Base-by-base conservation (phyloP, 1,140 invertebrate species). In the Neodiprion virginianus region DNA sequence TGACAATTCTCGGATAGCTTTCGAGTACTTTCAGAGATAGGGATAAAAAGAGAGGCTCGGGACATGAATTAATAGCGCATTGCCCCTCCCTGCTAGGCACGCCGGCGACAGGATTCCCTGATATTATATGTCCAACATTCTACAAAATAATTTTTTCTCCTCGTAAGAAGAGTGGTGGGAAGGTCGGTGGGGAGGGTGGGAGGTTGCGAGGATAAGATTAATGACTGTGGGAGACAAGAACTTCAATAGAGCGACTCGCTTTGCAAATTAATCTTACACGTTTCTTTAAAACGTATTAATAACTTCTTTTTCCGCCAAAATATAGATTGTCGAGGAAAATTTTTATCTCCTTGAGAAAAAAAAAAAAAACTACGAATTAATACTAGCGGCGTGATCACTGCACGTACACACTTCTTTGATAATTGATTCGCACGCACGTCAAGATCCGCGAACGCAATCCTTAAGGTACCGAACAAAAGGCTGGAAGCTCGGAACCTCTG, bases 251-350 rank as follows among this genome's bases (percentile, higher is more conserved):
- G 81, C 78, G 80, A 83, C 79, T 83, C 82, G 81, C 81, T 84
- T 84, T 82, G 82, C 83, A 83, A 83, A 84, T 84, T 84, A 84
- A 84, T 84, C 83, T 84, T 83, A 80, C 80, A 79, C 79, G 80
- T 83, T 84, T 84, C 83, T 83, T 84, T 83, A 83, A 83, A 83
- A 79, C 81, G 79, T 81, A 83, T 84, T 84, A 82, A 83, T 82
- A 84, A 84, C 75, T 76, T 79, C 81, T 84, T 82, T 81, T 79
- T 72, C 73, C 10, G 72, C 28, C 28, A 5, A 40, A 40, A 40
- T 40, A 40, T 40, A 40, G 28, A 2, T 5, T 40, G 28, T 40
- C 28, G 5, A 5, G 28, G 28, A 40, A 40, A 40, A 40, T 40
- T 40, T 40, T 40, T 40, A 40, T 40, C 28, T 40, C 5, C 2